Evolutionary conservation across 2,113 vertebrate genomes (phyloP).

Genomic region (Solea solea): DNA sequence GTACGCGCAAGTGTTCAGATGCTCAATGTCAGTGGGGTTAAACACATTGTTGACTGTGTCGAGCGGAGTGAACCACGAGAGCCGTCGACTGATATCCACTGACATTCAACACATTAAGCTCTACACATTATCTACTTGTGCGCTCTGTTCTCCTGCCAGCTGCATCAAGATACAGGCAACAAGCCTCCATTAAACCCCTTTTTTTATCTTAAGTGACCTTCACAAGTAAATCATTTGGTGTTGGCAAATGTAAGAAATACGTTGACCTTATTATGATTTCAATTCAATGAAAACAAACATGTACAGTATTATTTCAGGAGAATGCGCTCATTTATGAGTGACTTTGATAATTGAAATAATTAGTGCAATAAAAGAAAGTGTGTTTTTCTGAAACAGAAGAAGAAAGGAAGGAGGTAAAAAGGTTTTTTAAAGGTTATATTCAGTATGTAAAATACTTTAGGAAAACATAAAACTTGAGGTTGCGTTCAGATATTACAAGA

Average conservation of each 20-base stretch:
- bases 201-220: conserved; percentile 55
- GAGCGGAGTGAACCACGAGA: conserved; percentile 56
- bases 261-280: not conserved
- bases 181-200: conserved; percentile 16
- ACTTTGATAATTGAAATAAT: too few relatives aligned
- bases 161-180: conserved; percentile 48
- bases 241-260: not conserved
- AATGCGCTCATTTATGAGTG: too few relatives aligned
- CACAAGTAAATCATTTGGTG: conserved; percentile 28
- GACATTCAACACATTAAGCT: conserved; percentile 69
- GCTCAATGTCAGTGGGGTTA: conserved; percentile 66
- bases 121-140: conserved; percentile 55
- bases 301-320: too few relatives aligned
- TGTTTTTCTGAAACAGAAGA: too few relatives aligned
- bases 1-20: not conserved
- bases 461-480: too few relatives aligned
- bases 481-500: too few relatives aligned
- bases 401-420: too few relatives aligned
- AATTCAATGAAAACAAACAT: too few relatives aligned
- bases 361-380: too few relatives aligned
- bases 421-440: too few relatives aligned
- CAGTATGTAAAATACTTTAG: too few relatives aligned
- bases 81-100: conserved; percentile 57
- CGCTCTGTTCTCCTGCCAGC: conserved; percentile 53
- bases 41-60: conserved; percentile 57